phyloP scores from a whole-genome alignment of 2,113 vertebrate species.

The Antechinus flavipes region DNA sequence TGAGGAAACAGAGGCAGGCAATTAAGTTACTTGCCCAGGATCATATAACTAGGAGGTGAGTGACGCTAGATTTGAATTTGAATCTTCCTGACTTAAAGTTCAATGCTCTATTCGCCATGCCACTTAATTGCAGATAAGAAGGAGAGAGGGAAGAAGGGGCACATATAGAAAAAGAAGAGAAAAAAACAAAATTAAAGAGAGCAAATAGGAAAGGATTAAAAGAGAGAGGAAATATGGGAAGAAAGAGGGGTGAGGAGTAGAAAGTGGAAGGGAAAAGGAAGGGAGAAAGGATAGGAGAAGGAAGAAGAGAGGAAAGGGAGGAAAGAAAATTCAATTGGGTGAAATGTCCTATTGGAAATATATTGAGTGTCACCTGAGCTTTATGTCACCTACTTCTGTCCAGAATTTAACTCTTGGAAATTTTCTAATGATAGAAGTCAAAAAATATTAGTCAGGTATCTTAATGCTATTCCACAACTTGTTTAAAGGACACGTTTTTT shows the following conservation, averaged over 20 bases:
- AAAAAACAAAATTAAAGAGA: too few relatives aligned
- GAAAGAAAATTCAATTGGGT: background rate
- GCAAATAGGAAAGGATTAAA: background rate
- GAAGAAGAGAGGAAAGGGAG: background rate
- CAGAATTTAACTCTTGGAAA: background rate
- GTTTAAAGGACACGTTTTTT: background rate
- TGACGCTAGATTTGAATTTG: background rate
- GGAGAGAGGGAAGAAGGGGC: background rate
- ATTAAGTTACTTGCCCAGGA: too few relatives aligned
- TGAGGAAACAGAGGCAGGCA: background rate
- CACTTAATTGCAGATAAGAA: background rate
- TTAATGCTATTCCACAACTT: slow-evolving; percentile 47
- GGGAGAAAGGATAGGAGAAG: too few relatives aligned
- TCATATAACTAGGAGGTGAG: background rate
- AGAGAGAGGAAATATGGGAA: background rate
- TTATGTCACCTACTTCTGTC: background rate
- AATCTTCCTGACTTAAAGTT: background rate
- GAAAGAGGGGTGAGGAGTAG: background rate
- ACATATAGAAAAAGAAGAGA: background rate
- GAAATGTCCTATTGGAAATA: background rate
- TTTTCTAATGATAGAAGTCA: slow-evolving; percentile 47
- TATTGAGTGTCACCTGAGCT: background rate
- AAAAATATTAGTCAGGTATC: slow-evolving; percentile 42
- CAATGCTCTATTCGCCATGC: background rate
- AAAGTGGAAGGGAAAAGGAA: background rate